Evolutionary conservation across 2,888 invertebrate genomes (phyloP).

Genomic region (Microchrysa polita): DNA sequence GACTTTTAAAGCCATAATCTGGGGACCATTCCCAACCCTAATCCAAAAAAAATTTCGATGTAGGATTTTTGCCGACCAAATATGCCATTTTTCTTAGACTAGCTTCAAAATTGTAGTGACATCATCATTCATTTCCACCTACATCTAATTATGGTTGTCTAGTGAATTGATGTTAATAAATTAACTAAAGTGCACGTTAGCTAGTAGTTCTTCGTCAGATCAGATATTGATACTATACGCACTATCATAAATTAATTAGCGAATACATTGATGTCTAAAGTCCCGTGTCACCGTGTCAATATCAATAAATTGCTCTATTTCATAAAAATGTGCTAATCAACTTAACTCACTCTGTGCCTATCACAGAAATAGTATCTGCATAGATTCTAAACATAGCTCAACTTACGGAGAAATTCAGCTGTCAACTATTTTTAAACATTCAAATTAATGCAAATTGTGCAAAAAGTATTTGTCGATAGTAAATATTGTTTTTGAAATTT

Average conservation of each 20-base stretch:
- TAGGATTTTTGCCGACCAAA: too few species aligned
- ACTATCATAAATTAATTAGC: background rate
- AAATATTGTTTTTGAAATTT: background rate
- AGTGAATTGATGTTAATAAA: conserved; percentile 8
- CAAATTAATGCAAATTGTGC: background rate
- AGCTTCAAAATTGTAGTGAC: too few species aligned
- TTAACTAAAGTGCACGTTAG: background rate
- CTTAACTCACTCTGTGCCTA: background rate
- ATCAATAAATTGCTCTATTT: background rate
- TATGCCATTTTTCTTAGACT: too few species aligned
- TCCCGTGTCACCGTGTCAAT: background rate
- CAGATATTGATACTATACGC: background rate
- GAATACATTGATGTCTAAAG: background rate
- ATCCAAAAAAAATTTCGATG: too few species aligned
- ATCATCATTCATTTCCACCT: too few species aligned
- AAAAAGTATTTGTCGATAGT: too few species aligned
- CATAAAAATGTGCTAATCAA: background rate
- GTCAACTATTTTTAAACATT: background rate
- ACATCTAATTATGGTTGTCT: background rate
- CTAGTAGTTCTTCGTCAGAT: background rate
- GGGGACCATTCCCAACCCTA: too few species aligned
- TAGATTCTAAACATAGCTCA: background rate
- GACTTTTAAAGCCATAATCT: too few species aligned
- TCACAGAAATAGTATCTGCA: background rate
- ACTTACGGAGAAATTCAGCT: background rate